phyloP scores from a whole-genome alignment of 2,797 vertebrate species.

The Lerista edwardsae region DNA sequence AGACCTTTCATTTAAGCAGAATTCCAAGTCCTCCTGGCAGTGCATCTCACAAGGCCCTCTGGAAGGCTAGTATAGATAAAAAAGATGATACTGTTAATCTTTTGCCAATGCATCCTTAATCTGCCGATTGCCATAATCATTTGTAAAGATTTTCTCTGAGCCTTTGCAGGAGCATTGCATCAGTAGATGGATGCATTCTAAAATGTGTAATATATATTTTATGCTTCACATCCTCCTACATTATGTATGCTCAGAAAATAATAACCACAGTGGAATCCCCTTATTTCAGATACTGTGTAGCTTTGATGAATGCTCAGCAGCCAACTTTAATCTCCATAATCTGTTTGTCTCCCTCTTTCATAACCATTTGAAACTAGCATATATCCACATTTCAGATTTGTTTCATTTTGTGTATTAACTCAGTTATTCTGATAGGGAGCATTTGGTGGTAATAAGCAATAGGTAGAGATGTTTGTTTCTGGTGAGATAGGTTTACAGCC shows the following conservation, averaged over 20 bases:
- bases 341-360: background rate
- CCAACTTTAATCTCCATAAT: constrained; percentile 29
- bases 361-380: background rate
- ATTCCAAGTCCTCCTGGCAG: constrained; percentile 39
- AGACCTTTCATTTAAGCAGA: constrained; percentile 29
- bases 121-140: constrained; percentile 62
- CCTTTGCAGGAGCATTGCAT: constrained; percentile 36
- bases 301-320: constrained; percentile 23
- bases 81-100: constrained; percentile 53
- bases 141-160: constrained; percentile 61
- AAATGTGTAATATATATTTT: constrained; percentile 30
- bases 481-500: too few species aligned
- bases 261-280: constrained; percentile 34
- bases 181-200: constrained; percentile 47
- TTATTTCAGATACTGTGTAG: constrained; percentile 24
- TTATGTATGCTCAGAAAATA: constrained; percentile 38
- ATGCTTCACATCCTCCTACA: background rate
- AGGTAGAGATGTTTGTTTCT: too few species aligned
- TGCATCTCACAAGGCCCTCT: constrained; percentile 39
- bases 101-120: constrained; percentile 60
- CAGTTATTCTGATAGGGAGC: background rate
- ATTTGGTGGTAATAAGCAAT: constrained; percentile 33
- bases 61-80: constrained; percentile 51
- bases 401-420: background rate
- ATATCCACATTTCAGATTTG: constrained; percentile 13